Evolutionary conservation across 2,113 vertebrate species (phyloP), one percentile per base, ranked within the genome.

Genomic region (Machaerirhynchus nigripectus): DNA sequence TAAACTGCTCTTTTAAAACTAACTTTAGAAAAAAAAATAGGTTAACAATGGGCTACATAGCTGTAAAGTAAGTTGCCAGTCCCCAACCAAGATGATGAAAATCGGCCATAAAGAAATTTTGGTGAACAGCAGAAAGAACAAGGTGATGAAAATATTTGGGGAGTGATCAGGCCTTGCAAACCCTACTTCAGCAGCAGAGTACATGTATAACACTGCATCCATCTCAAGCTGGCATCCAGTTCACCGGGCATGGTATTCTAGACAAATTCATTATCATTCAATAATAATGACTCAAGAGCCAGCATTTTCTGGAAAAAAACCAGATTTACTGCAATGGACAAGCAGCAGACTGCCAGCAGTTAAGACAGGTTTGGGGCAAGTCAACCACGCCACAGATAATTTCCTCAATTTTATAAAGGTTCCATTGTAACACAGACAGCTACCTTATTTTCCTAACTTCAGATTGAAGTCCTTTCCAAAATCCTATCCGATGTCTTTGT

Each of bases 1-100:
- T 92, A 96, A 95, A 95, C 68, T 30, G 84, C 17, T 79, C 81
- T 82, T 93, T 96, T 84, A 93, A 96, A 95, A 92, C 46, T 77
- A 89, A 92, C 64, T 77, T 73, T 56, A 70, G 50, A 64, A 61
- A 75, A 81, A 79, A 83, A 55, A 53, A 52, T 18, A 83, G 52
- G 57, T 76, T 93, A 93, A 93, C 84, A 94, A 91, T 56, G 47
- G 71, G 17, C 71, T 76, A 47, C 53, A 69, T 9, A 60, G 63
- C 53, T 93, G 78, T 93, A 96, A 97, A 95, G 4, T 27, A 87
- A 90, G 78, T 76, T 92, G 90, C 89, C 71, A 84, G 50, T 82
- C 31, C 47, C 46, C 1, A 8, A 21, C 28, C 35, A 91, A 77
- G 75, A 77, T 6, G 50, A 94, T 86, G 56, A 95, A 94, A 96